phyloP scores from a whole-genome alignment of 2,113 vertebrate species.

The human (Homo sapiens) region DNA sequence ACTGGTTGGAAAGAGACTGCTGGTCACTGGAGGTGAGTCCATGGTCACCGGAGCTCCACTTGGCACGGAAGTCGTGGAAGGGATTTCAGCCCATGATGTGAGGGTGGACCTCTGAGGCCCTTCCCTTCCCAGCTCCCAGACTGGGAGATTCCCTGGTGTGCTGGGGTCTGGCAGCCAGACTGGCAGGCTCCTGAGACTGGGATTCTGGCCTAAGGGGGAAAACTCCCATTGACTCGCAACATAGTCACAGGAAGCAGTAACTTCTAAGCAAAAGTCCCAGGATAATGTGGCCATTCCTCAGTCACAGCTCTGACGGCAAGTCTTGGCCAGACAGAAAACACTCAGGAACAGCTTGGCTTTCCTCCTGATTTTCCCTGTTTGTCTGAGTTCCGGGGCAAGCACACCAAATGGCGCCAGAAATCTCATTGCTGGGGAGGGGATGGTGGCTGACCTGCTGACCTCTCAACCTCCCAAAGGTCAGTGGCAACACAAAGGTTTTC shows the following conservation, averaged over 20 bases:
- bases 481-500: not conserved
- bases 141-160: not conserved
- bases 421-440: conserved; percentile 3
- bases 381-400: conserved; percentile 37
- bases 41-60: not conserved
- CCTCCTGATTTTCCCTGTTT: conserved; percentile 56
- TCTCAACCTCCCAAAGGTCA: not conserved
- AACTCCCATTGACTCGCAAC: not conserved
- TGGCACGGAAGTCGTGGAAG: not conserved
- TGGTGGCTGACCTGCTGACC: conserved; percentile 5
- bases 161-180: conserved; percentile 3
- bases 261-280: conserved; percentile 44
- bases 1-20: not conserved
- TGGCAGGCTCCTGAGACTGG: conserved; percentile 23
- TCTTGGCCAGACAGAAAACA: conserved; percentile 32
- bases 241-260: conserved; percentile 62
- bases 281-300: not conserved
- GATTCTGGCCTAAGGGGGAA: not conserved
- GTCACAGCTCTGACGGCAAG: not conserved
- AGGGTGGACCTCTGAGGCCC: not conserved
- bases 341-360: conserved; percentile 39
- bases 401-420: conserved; percentile 1
- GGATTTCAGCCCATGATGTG: not conserved
- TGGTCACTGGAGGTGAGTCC: not conserved
- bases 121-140: not conserved